phyloP scores from a whole-genome alignment of 1,140 invertebrate genomes.

The Drosophila rufa region DNA sequence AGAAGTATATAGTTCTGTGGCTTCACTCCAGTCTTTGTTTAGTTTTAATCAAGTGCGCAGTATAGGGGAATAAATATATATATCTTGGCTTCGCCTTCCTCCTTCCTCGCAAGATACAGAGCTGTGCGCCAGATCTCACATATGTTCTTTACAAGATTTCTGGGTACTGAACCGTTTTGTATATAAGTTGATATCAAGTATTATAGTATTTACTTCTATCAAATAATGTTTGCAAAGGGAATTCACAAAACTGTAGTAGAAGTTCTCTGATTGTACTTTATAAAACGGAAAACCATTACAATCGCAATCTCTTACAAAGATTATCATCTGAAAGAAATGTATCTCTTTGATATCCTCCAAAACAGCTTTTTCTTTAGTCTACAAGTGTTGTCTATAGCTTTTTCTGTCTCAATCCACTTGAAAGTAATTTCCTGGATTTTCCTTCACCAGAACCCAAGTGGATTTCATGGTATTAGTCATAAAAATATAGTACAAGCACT shows the following conservation, averaged over 20 bases:
- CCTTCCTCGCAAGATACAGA: background rate
- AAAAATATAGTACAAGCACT: slow-evolving; percentile 13
- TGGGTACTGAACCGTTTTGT: background rate
- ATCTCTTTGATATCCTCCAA: background rate
- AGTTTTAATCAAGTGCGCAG: slow-evolving; percentile 42
- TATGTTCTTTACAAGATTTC: background rate
- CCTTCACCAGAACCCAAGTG: background rate
- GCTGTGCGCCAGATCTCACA: background rate
- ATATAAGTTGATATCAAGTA: background rate
- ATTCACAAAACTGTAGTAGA: background rate
- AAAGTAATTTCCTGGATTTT: slow-evolving; percentile 24
- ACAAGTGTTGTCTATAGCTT: slow-evolving; percentile 9
- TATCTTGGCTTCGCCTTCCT: background rate
- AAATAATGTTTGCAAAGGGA: background rate
- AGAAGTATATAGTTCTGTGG: background rate
- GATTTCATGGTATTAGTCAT: slow-evolving; percentile 27
- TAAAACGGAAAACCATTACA: background rate
- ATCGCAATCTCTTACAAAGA: background rate
- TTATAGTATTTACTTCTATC: background rate
- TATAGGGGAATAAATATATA: slow-evolving; percentile 9
- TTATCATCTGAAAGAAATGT: background rate
- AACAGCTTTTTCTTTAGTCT: background rate
- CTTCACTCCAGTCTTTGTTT: slow-evolving; percentile 25
- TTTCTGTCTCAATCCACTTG: slow-evolving; percentile 20
- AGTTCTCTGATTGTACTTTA: background rate